Conservation (phyloP, 1,140 invertebrate genomes). For the Rhyzopertha dominica region DNA sequence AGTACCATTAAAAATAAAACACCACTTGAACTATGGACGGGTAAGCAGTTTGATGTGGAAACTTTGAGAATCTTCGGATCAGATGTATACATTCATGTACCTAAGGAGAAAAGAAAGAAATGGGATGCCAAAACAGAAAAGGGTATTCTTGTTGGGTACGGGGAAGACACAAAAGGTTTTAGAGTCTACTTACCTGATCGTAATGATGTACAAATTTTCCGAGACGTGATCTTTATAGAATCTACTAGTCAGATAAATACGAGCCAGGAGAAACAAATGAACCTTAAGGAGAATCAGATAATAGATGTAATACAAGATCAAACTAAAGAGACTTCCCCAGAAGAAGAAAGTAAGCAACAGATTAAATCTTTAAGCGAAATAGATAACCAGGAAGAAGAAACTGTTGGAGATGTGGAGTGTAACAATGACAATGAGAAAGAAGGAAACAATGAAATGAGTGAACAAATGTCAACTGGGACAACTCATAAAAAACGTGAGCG, state of each 20-base stretch:
- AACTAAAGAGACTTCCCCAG: neutral
- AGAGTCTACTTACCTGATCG: conserved; percentile 16
- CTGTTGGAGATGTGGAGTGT: neutral
- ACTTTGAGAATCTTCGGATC: conserved; percentile 26
- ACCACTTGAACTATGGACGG: conserved; percentile 30
- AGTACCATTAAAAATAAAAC: conserved; percentile 22
- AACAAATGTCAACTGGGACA: no score
- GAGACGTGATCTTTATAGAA: no score
- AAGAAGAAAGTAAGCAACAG: neutral
- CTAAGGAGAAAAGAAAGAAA: conserved; percentile 15
- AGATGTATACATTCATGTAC: conserved; percentile 22
- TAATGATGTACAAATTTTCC: conserved; percentile 10
- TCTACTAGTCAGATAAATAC: no score
- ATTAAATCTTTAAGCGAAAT: neutral
- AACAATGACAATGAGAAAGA: conserved; percentile 6
- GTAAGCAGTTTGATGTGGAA: conserved; percentile 14
- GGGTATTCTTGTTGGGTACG: conserved; percentile 28
- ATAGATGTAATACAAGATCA: neutral
- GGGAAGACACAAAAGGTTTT: conserved; percentile 18
- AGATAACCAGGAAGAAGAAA: neutral
- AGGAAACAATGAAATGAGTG: conserved; percentile 2
- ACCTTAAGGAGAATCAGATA: neutral
- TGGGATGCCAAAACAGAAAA: conserved; percentile 21
- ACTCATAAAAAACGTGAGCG: neutral
- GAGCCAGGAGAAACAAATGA: conserved; percentile 10